A percentile compares a stretch with the other conserved stretches of the same genome.
Conservation (phyloP, 2,888 invertebrate genomes). For the Erebia aethiops region DNA sequence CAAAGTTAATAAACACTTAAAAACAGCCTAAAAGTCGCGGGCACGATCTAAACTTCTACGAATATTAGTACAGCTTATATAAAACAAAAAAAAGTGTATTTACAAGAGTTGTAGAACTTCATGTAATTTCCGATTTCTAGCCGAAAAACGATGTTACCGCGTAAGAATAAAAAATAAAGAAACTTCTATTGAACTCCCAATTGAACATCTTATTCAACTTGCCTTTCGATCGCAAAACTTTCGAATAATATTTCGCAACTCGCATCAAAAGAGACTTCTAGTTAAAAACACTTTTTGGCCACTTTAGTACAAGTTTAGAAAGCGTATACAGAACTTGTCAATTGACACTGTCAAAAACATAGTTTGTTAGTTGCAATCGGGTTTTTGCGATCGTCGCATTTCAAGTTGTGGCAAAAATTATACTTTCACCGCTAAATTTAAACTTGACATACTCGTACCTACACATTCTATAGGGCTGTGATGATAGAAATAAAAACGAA, state of each 20-base stretch:
- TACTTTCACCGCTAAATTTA: slow-evolving; percentile 55
- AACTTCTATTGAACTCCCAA: neutral
- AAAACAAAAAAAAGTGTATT: no score
- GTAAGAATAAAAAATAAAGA: neutral
- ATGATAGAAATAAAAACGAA: neutral
- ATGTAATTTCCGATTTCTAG: slow-evolving; percentile 8
- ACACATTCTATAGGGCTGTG: slow-evolving; percentile 7
- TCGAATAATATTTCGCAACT: slow-evolving; percentile 22
- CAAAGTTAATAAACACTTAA: no score
- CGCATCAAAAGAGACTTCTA: slow-evolving; percentile 4
- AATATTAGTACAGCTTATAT: no score
- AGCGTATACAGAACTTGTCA: slow-evolving; percentile 30
- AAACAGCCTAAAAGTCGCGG: no score
- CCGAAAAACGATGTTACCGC: neutral
- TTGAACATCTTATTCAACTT: slow-evolving; percentile 7
- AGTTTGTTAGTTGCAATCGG: slow-evolving; percentile 34
- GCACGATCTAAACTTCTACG: no score
- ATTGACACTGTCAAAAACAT: slow-evolving; percentile 35
- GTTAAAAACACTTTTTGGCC: slow-evolving; percentile 4
- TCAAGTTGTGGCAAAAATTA: slow-evolving; percentile 29
- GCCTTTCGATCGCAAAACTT: slow-evolving; percentile 11
- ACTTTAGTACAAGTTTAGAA: slow-evolving; percentile 30
- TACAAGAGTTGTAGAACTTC: slow-evolving; percentile 7
- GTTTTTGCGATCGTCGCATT: slow-evolving; percentile 36
- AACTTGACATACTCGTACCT: slow-evolving; percentile 36